phyloP scores from a whole-genome alignment of 1,140 invertebrate genomes.

The Sarcophaga peregrina region DNA sequence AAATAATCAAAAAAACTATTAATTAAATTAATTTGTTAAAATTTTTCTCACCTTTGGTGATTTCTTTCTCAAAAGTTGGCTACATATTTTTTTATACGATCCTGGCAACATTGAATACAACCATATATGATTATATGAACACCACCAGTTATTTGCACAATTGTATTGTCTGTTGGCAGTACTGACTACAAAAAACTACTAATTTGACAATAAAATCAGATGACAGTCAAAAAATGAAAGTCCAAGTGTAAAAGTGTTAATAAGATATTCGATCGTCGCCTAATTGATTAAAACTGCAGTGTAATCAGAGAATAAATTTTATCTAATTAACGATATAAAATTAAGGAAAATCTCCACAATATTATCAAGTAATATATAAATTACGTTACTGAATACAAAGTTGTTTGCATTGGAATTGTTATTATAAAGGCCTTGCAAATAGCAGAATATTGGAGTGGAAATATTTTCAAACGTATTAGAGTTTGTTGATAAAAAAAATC shows the following conservation, averaged over 20 bases:
- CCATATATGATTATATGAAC: neutral
- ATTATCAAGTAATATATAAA: neutral
- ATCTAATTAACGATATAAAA: conserved; percentile 3
- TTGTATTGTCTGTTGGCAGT: neutral
- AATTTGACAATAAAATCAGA: conserved; percentile 2
- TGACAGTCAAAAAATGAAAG: conserved; percentile 26
- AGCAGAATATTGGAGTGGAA: no score
- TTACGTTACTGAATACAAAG: neutral
- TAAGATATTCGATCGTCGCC: neutral
- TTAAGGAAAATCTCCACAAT: neutral
- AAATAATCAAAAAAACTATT: no score
- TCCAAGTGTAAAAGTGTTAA: neutral
- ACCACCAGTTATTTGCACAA: neutral
- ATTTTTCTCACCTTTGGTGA: no score
- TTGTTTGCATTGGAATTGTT: no score
- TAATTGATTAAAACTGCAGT: neutral
- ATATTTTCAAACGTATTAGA: no score
- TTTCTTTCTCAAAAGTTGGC: no score
- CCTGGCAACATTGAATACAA: no score
- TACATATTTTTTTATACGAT: no score
- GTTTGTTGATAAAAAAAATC: conserved; percentile 10
- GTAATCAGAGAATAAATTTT: neutral
- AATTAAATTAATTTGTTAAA: no score
- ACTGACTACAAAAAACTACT: neutral
- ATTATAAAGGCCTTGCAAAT: no score